Conservation (phyloP, 1,140 invertebrate genomes). For the Drosophila burlai region DNA sequence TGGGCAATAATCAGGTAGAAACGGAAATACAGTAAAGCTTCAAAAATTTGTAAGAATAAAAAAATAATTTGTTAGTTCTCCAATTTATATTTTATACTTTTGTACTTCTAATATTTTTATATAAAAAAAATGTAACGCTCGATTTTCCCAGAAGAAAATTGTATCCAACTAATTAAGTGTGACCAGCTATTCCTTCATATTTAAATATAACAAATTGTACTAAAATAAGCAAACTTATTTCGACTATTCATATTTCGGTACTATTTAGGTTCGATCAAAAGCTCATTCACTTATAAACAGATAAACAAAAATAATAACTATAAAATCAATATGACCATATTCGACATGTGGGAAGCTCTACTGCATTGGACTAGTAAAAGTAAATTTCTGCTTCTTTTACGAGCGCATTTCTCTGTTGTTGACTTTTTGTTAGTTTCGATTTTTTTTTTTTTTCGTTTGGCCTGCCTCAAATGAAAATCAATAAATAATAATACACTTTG, state of each 20-base stretch:
- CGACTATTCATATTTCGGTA: too few relatives aligned
- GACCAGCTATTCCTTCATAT: too few relatives aligned
- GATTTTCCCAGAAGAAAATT: too few relatives aligned
- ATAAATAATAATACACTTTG: conserved; percentile 81
- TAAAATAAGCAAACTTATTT: too few relatives aligned
- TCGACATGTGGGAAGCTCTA: conserved; percentile 7
- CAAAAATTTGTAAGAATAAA: neutral
- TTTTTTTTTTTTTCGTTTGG: conserved; percentile 20
- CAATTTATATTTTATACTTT: too few relatives aligned
- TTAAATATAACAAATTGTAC: too few relatives aligned
- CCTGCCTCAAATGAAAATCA: conserved; percentile 63
- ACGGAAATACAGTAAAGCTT: conserved; percentile 7
- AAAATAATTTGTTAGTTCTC: too few relatives aligned
- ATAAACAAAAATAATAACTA: neutral
- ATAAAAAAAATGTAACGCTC: too few relatives aligned
- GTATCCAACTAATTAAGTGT: too few relatives aligned
- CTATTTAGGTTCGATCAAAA: too few relatives aligned
- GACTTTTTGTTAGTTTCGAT: conserved; percentile 32
- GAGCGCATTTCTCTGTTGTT: conserved; percentile 27
- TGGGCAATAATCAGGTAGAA: conserved; percentile 31
- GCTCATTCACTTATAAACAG: neutral
- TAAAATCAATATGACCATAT: neutral
- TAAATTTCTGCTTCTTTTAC: conserved; percentile 40
- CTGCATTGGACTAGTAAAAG: conserved; percentile 40
- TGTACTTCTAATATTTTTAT: too few relatives aligned